phyloP scores from a whole-genome alignment of 92 coral and sea anemone genomes.

The Meandrina meandrites region DNA sequence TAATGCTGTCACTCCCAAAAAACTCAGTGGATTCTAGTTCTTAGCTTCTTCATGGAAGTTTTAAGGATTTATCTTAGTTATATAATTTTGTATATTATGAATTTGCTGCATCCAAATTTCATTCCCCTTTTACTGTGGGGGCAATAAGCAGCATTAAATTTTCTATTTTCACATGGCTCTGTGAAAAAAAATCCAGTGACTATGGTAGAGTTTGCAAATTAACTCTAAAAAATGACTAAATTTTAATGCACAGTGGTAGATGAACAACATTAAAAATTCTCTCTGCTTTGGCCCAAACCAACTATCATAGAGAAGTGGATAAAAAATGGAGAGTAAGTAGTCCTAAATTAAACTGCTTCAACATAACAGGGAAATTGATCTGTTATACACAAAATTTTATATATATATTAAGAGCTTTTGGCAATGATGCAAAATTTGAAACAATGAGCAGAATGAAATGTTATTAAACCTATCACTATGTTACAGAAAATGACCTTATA shows the following conservation, averaged over 20 bases:
- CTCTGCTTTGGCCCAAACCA: neutral
- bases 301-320: neutral
- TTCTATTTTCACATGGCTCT: neutral
- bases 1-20: conserved; percentile 47
- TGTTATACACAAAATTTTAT: too few species aligned
- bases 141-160: neutral
- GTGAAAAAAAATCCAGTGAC: neutral
- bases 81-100: neutral
- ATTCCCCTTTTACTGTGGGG: neutral
- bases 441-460: too few species aligned
- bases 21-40: neutral
- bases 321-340: neutral
- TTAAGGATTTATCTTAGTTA: neutral
- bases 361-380: too few species aligned
- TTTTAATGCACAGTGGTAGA: neutral
- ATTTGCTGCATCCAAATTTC: neutral
- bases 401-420: neutral
- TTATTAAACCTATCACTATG: too few species aligned
- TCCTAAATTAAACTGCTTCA: too few species aligned
- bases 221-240: too few species aligned
- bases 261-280: neutral
- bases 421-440: neutral
- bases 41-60: neutral
- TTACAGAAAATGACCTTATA: neutral
- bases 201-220: neutral